Base-by-base conservation (phyloP, 2,888 invertebrate species). In the Drosophila sordidapex region DNA sequence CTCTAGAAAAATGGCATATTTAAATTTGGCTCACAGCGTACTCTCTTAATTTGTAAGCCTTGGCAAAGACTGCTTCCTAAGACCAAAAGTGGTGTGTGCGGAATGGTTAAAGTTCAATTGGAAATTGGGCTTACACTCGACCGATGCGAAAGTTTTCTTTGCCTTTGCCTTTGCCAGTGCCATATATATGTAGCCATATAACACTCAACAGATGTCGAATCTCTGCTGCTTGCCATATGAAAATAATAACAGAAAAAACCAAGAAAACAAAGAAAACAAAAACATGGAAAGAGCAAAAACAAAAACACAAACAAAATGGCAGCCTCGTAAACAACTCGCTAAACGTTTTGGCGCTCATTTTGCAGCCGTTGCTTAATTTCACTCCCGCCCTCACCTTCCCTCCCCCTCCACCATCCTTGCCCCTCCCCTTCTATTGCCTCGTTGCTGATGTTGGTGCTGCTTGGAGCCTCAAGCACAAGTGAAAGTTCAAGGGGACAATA, bases 331-430 rank as follows among this genome's bases (percentile, higher is more conserved):
- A 85, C 86, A 85, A 88, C 83, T 86, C 70, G 86, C 88, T 86
- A 85, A 85, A 85, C 87, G 83, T 85, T 84, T 84, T 81, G 84
- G 79, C 86, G 84, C 81, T 84, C 84, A 87, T 87, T 84, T 84
- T 72, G 88, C 84, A 84, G 88, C 83, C 83, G 84, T 81, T 87
- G 84, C 81, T 87, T 84, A 87, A 85, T 85, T 87, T 81, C 79
- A 57, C 64, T 53, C 62, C 25, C 33, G 33, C 33, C 33, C 33
- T 33, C 33, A 33, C 33, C 33, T 33, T 33, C 33, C 10, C 33
- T 11, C 10, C 21, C 52, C 21, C 2, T 2, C 0, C 21, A 8
- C 27, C 1, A 2, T 1, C 18, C 8, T 2, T n/a, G 7, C 21
- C 11, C n/a, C 4, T n/a, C 10, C 21, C 35, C 0, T 18, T 15